A percentile compares a stretch with the other conserved stretches of the same genome.
Conservation (phyloP, 2,888 invertebrate species). For the Andrena bucephala region DNA sequence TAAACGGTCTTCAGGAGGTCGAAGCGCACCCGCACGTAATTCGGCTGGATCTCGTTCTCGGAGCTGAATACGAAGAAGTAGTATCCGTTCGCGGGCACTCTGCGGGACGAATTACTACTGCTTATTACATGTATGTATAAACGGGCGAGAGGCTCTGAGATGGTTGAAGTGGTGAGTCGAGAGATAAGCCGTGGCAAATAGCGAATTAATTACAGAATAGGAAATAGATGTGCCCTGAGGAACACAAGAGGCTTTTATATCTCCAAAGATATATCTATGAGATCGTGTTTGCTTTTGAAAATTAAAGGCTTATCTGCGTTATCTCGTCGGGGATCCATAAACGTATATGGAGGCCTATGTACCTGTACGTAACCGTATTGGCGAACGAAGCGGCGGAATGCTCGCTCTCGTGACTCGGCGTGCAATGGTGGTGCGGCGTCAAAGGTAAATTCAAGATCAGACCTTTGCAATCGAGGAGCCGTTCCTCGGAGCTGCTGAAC, state of each 20-base stretch:
- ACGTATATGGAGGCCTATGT: conserved; percentile 59
- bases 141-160: no score
- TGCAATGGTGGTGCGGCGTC: conserved; percentile 88
- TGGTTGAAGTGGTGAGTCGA: no score
- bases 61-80: conserved; percentile 94
- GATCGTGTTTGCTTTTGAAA: conserved; percentile 1
- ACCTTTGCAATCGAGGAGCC: conserved; percentile 90
- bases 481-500: conserved; percentile 93
- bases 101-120: conserved; percentile 76
- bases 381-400: conserved; percentile 86
- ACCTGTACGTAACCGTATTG: conserved; percentile 90
- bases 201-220: no score
- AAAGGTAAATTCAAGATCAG: conserved; percentile 90
- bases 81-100: conserved; percentile 91
- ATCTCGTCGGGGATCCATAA: not conserved
- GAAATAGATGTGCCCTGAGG: no score
- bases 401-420: conserved; percentile 83
- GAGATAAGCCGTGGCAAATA: no score
- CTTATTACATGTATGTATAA: no score
- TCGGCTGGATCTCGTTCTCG: conserved; percentile 91
- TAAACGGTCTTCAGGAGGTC: conserved; percentile 90
- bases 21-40: conserved; percentile 90
- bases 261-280: not conserved
- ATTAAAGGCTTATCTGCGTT: conserved; percentile 7
- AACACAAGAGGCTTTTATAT: not conserved